Base-by-base conservation (phyloP, 2,797 vertebrate genomes). In the Rousettus madagascariensis region DNA sequence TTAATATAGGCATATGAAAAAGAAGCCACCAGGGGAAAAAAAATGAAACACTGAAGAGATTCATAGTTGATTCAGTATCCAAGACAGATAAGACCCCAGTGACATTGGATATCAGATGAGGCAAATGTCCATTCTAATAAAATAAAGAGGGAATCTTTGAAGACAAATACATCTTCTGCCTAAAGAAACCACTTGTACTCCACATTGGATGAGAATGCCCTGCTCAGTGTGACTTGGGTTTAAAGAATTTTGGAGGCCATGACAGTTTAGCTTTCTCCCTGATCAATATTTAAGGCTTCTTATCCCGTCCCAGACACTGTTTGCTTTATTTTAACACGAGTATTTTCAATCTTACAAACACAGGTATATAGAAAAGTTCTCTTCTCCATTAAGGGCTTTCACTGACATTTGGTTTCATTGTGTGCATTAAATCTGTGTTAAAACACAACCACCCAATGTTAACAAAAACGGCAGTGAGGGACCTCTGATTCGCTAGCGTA, bases 371-470 rank as follows among this genome's bases (percentile, higher is more conserved):
- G 46, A 13, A 17, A 3, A 9, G 19, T 9, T 84, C 9, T 95
- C 78, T 96, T 96, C 84, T 49, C 90, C 77, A 74, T 72, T 90
- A 89, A 94, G 84, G 78, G 59, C 85, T 97, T 97, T 95, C 59
- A 53, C 92, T 49, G 38, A 74, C 92, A 77, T 94, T 93, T 72
- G 63, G 51, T 79, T 96, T 96, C 97, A 96, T 91, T 86, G 59
- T 36, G 87, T 38, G 59, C 55, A 77, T 94, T 97, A 97, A 92
- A 93, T 96, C 92, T 97, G 77, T 97, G 93, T 97, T 96, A 97
- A 95, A 91, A 61, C 86, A 94, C 66, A 94, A 41, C 49, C 75
- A 80, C 88, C 94, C 95, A 84, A 69, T 68, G 66, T 91, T 95
- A 96, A 97, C 86, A 79, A 90, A 97, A 98, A 91, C 96, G 65